Percentiles rank a stretch among this genome's conserved stretches.
Evolutionary conservation across 2,888 invertebrate species (phyloP).

Genomic region (Andrena chrysosceles): DNA sequence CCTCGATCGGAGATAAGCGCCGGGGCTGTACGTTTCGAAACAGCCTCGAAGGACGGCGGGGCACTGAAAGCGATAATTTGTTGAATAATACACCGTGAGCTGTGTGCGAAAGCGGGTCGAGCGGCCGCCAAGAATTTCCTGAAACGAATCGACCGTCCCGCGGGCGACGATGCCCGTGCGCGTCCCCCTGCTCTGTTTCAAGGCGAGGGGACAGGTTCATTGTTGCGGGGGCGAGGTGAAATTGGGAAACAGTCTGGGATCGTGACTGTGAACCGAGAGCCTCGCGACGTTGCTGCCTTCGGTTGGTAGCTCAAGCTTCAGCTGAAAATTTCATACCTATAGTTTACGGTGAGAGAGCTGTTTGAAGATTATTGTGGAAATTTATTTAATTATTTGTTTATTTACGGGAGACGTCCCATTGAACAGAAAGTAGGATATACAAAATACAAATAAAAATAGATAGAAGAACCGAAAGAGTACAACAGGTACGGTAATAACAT

Average conservation of each 20-base stretch:
- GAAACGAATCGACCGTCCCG: conserved; percentile 21
- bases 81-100: conserved; percentile 44
- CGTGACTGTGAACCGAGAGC: background rate
- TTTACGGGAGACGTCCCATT: too few species aligned
- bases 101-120: conserved; percentile 40
- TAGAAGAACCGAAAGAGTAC: too few species aligned
- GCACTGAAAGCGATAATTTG: conserved; percentile 50
- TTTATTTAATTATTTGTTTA: too few species aligned
- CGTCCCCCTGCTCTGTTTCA: conserved; percentile 3
- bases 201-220: conserved; percentile 38
- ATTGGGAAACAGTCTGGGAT: background rate
- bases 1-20: conserved; percentile 60
- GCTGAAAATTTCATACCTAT: too few species aligned
- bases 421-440: too few species aligned
- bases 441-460: too few species aligned
- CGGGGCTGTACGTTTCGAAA: conserved; percentile 57
- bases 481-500: too few species aligned
- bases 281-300: too few species aligned
- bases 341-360: too few species aligned
- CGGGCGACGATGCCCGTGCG: background rate
- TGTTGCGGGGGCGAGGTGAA: conserved; percentile 37
- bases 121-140: conserved; percentile 33
- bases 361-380: too few species aligned
- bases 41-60: conserved; percentile 52
- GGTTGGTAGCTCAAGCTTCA: too few species aligned